These are phyloP conservation scores for Cylas formicarius DNA, from an alignment of 1,140 invertebrate species.

Conservation along the genomic window DNA sequence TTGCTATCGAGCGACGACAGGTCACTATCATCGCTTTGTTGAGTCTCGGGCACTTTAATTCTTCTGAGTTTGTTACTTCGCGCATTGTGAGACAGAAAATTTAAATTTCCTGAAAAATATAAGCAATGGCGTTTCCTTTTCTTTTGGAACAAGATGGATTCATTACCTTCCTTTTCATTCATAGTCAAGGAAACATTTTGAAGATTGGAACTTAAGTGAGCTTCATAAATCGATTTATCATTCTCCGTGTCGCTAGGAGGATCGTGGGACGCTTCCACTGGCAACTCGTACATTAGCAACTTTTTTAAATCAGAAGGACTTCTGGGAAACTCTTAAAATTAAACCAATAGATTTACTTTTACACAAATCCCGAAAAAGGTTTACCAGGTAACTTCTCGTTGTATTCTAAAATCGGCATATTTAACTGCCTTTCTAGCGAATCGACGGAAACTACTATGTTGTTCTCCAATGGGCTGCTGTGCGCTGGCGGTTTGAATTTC, in stretches of 20 bases:
- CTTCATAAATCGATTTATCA: slow-evolving; percentile 41
- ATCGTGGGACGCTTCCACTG: slow-evolving; percentile 29
- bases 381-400: slow-evolving; percentile 33
- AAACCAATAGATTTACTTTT: neutral
- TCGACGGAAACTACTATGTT: slow-evolving; percentile 20
- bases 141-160: no score
- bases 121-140: no score
- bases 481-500: slow-evolving; percentile 29
- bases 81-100: slow-evolving; percentile 38
- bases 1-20: slow-evolving; percentile 37
- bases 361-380: slow-evolving; percentile 1
- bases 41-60: slow-evolving; percentile 33
- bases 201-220: slow-evolving; percentile 40
- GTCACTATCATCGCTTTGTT: slow-evolving; percentile 33
- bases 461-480: slow-evolving; percentile 27
- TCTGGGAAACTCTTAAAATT: slow-evolving; percentile 32
- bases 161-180: slow-evolving; percentile 40
- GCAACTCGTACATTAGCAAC: slow-evolving; percentile 34
- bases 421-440: slow-evolving; percentile 25
- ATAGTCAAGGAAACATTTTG: slow-evolving; percentile 40
- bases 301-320: slow-evolving; percentile 38
- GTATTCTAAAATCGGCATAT: slow-evolving; percentile 28
- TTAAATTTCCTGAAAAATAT: slow-evolving; percentile 35
- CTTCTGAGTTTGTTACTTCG: slow-evolving; percentile 39
- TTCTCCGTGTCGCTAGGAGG: slow-evolving; percentile 39